Evolutionary conservation across 1,140 invertebrate species (phyloP).

Genomic region (Anastrepha obliqua): DNA sequence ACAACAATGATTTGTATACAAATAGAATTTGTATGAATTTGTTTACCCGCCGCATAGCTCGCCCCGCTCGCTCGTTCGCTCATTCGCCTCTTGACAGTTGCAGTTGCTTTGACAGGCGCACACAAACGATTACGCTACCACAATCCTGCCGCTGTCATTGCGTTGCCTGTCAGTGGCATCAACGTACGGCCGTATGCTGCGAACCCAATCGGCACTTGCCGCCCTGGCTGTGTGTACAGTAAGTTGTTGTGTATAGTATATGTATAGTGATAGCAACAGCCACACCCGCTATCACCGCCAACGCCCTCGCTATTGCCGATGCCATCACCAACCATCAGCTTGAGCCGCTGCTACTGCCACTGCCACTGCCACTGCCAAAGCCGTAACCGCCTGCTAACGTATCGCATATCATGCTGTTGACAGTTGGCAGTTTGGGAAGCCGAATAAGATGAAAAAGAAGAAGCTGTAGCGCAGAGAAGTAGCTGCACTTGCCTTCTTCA

Average conservation of each 20-base stretch:
- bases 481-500: constrained; percentile 13
- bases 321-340: neutral
- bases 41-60: neutral
- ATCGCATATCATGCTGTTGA: constrained; percentile 35
- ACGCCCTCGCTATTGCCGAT: neutral
- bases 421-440: constrained; percentile 9
- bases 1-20: constrained; percentile 16
- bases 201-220: constrained; percentile 9
- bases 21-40: constrained; percentile 18
- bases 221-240: neutral
- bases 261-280: neutral
- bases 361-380: neutral
- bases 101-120: neutral
- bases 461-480: neutral
- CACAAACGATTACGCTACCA: neutral
- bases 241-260: neutral
- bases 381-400: neutral
- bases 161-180: neutral
- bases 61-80: neutral
- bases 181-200: neutral
- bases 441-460: neutral
- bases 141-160: neutral
- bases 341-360: neutral
- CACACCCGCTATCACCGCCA: neutral
- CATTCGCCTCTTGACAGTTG: neutral